phyloP scores from a whole-genome alignment of 2,113 vertebrate genomes.

The Alosa alosa region DNA sequence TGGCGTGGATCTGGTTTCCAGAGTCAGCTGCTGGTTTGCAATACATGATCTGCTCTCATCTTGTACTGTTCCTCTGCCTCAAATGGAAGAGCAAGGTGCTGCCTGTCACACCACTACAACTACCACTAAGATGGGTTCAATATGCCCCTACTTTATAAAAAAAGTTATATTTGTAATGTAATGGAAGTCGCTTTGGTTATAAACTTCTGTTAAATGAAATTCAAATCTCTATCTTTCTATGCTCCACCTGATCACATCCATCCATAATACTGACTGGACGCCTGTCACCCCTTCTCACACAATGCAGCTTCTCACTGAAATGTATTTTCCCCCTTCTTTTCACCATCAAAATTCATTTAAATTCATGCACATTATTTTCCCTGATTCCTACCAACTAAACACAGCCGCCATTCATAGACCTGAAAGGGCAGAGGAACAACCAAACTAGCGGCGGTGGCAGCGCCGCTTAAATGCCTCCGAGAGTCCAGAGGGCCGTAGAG shows the following conservation, averaged over 20 bases:
- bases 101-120: background rate
- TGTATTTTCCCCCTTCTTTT: background rate
- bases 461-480: background rate
- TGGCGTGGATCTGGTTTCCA: background rate
- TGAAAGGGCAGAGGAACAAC: background rate
- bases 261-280: background rate
- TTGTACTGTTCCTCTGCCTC: background rate
- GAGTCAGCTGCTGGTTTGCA: background rate
- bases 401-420: background rate
- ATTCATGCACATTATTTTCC: constrained; percentile 18
- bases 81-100: background rate
- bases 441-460: background rate
- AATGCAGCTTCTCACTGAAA: background rate
- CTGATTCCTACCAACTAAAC: background rate
- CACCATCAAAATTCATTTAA: background rate
- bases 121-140: background rate
- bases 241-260: no score
- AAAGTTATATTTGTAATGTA: background rate
- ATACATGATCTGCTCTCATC: no score
- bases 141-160: background rate
- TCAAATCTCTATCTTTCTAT: background rate
- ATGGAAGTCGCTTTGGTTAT: background rate
- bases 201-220: no score
- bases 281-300: background rate
- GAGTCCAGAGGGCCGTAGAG: background rate